Evolutionary conservation across 2,113 vertebrate genomes (phyloP).

Genomic region (Boulengerochromis microlepis): DNA sequence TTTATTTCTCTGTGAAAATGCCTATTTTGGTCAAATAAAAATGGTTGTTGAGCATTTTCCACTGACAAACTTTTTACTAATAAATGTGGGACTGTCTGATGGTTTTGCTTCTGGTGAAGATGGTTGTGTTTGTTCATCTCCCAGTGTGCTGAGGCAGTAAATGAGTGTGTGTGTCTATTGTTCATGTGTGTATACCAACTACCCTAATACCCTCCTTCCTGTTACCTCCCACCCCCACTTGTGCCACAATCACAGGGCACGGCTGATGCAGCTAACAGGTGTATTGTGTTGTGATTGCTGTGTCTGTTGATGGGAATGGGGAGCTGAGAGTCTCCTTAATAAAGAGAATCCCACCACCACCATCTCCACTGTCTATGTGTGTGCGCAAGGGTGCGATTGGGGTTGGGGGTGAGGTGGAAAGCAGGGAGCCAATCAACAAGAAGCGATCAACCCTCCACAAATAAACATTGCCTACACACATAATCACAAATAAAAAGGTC

Average conservation of each 20-base stretch:
- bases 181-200: background rate
- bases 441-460: conserved; percentile 35
- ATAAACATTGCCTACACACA: conserved; percentile 56
- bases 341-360: conserved; percentile 11
- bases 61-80: background rate
- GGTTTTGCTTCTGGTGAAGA: background rate
- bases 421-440: conserved; percentile 67
- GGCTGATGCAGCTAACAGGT: conserved; percentile 42
- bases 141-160: background rate
- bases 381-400: background rate
- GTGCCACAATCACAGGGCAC: conserved; percentile 44
- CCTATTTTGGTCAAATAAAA: conserved; percentile 1
- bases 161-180: background rate
- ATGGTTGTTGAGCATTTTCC: background rate
- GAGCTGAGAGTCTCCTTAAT: conserved; percentile 46
- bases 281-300: conserved; percentile 65
- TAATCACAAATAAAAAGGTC: conserved; percentile 72
- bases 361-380: background rate
- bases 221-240: conserved; percentile 6
- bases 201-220: background rate
- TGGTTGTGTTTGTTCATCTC: background rate
- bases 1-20: background rate
- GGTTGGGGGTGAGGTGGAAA: background rate
- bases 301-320: conserved; percentile 32
- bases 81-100: background rate